Base-by-base conservation (phyloP, 2,113 vertebrate genomes). In the Hemicordylus capensis region DNA sequence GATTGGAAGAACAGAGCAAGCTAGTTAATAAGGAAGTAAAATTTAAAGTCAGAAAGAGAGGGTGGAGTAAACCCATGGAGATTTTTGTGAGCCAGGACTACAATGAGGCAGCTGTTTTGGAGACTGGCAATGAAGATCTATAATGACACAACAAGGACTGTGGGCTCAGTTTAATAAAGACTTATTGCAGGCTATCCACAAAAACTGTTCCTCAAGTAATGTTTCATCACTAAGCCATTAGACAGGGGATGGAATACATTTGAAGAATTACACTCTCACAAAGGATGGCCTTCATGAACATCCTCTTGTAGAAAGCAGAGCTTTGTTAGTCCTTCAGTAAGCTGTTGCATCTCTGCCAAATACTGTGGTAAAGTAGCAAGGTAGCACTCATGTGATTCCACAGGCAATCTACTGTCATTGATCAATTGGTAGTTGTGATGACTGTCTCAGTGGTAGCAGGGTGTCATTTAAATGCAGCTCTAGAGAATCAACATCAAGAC, bases 171-270 rank as follows among this genome's bases (percentile, higher is more conserved):
- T 87, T 31, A 59, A 51, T 48, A 12, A 0, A 67, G 48, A 48
- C 80, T 42, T 84, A 54, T 82, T 22, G 26, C 81, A 67, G 6
- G 15, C 61, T 84, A 34, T 81, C 61, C 42, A 37, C 44, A 89
- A 75, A 86, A 90, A 77, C 19, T 87, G 20, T 12, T 90, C 86
- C 44, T 90, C 0, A 2, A 86, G 42, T 19, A 83, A 17, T 88
- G 86, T 85, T 87, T 87, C 58, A 72, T 67, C 37, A 69, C 0
- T 0, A 58, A 56, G 28, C 26, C 79, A 51, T 46, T n/a, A 42
- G 88, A 89, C 87, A n/a, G 3, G 87, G 64, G 85, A 10, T 37
- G 39, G 91, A 76, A 22, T 19, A 12, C 6, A 20, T 51, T 48
- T 75, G 46, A 75, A 51, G 12, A 51, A 20, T 51, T 9, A 37